Base-by-base conservation (phyloP, 2,113 vertebrate genomes). In the Pungitius pungitius region DNA sequence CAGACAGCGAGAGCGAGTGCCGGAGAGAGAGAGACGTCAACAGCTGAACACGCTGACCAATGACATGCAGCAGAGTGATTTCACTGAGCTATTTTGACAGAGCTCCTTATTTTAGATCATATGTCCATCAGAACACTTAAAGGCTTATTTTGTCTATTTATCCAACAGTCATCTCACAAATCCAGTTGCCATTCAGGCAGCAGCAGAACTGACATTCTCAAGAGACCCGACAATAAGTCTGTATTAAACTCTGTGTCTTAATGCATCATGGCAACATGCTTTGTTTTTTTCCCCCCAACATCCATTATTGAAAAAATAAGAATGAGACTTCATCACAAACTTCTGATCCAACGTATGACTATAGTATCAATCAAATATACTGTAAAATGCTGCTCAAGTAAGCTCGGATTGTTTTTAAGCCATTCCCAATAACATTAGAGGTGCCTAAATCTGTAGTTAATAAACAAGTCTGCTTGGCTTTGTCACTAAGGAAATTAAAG, bases 31-130 rank as follows among this genome's bases (percentile, higher is more conserved):
- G 73, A 88, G 74, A 84, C 67, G 78, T 85, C 82, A 83, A 90
- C 90, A 91, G 89, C 89, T 91, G 91, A 88, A 89, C 85, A 89
- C 77, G 79, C 85, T 81, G 80, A 85, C 74, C 83, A 81, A 65
- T 70, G 74, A 82, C 76, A 77, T 58, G 58, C 72, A 80, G 75
- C 73, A 78, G 57, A 81, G 78, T 83, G 86, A 82, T 88, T 81
- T 86, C 72, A 75, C 79, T 26, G 62, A 84, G 90, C 88, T 92
- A 91, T 90, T 92, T 90, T 87, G 65, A 92, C 84, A 61, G 76
- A 78, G 80, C 77, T 61, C 59, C 84, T 88, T 84, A 87, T 84
- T 88, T 85, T 89, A 92, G 90, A 87, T 9, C 22, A 15, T 18
- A 58, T 33, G 12, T 14, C 71, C 22, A 43, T 74, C 78, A n/a